Percentiles rank a stretch among this genome's conserved stretches.
Conservation (phyloP, 2,888 invertebrate species). For the Metallyticus violacea region DNA sequence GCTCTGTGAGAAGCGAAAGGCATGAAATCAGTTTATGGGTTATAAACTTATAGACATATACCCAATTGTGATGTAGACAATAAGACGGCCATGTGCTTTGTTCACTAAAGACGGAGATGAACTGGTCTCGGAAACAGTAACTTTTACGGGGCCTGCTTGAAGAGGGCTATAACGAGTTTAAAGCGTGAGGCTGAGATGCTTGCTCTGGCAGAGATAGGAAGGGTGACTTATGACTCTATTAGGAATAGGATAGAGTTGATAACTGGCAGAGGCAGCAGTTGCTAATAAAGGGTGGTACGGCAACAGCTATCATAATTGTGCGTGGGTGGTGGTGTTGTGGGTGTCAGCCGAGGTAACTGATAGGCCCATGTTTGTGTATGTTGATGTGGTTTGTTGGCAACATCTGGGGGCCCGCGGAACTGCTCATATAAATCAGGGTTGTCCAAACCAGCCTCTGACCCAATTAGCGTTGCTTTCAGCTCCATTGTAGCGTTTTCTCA, state of each 20-base stretch:
- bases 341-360: background rate
- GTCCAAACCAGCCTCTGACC: background rate
- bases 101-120: too few species aligned
- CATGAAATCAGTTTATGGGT: too few species aligned
- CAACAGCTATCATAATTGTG: background rate
- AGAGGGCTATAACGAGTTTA: too few species aligned
- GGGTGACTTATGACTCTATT: background rate
- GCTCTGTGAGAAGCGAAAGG: too few species aligned
- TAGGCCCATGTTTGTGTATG: background rate
- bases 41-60: too few species aligned
- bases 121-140: background rate
- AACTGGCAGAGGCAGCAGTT: background rate
- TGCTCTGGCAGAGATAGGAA: background rate
- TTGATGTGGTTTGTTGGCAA: slow-evolving; percentile 2
- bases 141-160: too few species aligned
- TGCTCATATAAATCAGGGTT: slow-evolving; percentile 1
- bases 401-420: background rate
- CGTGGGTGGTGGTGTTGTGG: background rate
- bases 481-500: background rate
- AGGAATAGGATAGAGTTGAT: background rate
- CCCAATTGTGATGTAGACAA: too few species aligned
- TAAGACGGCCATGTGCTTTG: too few species aligned
- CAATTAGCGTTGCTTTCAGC: background rate
- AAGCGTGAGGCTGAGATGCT: too few species aligned
- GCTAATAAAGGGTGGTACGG: background rate